Base-by-base conservation (phyloP, 2,113 vertebrate species). In the Colistium nudipinnis region DNA sequence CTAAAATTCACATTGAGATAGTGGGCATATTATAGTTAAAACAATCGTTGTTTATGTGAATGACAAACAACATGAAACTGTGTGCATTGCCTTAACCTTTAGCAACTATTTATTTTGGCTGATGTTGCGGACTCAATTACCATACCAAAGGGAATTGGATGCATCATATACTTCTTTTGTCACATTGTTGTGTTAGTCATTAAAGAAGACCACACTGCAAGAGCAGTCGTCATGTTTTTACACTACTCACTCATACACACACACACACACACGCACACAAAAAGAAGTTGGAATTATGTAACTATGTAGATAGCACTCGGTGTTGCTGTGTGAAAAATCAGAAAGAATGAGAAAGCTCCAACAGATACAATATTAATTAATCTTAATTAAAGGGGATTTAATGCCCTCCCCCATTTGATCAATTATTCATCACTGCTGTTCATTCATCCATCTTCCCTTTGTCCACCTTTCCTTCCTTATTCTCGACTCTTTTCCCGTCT, bases 371-470 rank as follows among this genome's bases (percentile, higher is more conserved):
- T 3, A 17, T 43, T 10, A 22, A 17, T 28, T 25, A 10, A 36
- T n/a, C 6, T 59, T 11, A 49, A 54, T 10, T 17, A 51, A n/a
- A 20, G 11, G 13, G 12, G 4, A n/a, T 17, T 41, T 6, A 4
- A 48, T 22, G 45, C 11, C 1, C 39, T 47, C 16, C 4, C 1
- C 25, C 13, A 19, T 13, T 12, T 35, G 14, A 59, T n/a, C 22
- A 45, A 52, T 68, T 43, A 43, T 59, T 48, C 64, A 1, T 49
- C 53, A 31, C 56, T 12, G 45, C 6, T 4, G 19, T 28, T 47
- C 28, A 25, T 3, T 74, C 17, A 36, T 27, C 25, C 33, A 20
- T 49, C 33, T 11, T n/a, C 10, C 0, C 2, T 38, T 52, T 14
- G 11, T 47, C 20, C 24, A 53, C 14, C 44, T 49, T 7, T 24